A percentile compares a stretch with the other conserved stretches of the same genome.
Conservation (phyloP, 2,113 vertebrate genomes). For the Neolamprologus sp. region DNA sequence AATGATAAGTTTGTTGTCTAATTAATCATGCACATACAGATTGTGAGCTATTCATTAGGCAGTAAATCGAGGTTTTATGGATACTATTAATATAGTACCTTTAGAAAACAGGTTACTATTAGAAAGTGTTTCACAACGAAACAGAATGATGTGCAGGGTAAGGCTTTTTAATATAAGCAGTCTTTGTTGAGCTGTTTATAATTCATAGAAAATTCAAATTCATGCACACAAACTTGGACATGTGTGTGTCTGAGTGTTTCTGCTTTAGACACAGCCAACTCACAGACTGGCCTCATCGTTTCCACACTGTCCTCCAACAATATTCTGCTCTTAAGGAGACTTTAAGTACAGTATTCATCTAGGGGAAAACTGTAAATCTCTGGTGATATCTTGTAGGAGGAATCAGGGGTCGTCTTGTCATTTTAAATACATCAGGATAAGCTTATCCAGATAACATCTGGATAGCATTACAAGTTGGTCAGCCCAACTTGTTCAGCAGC, state of each 20-base stretch:
- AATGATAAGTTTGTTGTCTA: constrained; percentile 3
- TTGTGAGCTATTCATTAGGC: constrained; percentile 30
- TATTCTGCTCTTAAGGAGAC: not conserved
- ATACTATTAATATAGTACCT: constrained; percentile 14
- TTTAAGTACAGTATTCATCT: not conserved
- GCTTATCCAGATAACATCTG: constrained; percentile 41
- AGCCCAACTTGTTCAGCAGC: not conserved
- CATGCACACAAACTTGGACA: not conserved
- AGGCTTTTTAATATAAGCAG: not conserved
- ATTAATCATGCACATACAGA: constrained; percentile 11
- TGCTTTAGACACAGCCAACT: not conserved
- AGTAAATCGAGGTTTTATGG: constrained; percentile 31
- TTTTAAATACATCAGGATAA: constrained; percentile 42
- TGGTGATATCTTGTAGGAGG: constrained; percentile 20
- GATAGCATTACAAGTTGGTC: constrained; percentile 28
- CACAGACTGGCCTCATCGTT: not conserved
- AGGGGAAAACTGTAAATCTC: constrained; percentile 40
- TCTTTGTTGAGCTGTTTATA: constrained; percentile 3
- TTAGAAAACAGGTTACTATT: constrained; percentile 11
- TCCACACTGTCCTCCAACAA: constrained; percentile 7
- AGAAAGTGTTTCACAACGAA: not conserved
- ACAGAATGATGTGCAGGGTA: not conserved
- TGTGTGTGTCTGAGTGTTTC: not conserved
- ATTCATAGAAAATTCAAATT: not conserved
- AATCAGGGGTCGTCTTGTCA: constrained; percentile 40